Evolutionary conservation across 2,797 vertebrate species (phyloP).

Genomic region (Pelodytes ibericus): DNA sequence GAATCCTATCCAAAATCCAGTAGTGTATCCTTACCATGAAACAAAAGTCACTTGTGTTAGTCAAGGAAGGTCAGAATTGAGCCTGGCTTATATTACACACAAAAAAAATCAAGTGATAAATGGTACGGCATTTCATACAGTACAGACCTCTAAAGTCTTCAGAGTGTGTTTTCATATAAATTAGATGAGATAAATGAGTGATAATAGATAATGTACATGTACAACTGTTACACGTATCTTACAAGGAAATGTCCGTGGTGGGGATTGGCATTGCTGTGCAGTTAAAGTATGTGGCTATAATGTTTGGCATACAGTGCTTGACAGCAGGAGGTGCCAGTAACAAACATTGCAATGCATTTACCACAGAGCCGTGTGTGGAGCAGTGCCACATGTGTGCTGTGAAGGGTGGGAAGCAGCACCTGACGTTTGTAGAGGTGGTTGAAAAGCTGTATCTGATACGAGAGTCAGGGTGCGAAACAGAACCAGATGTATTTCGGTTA

Average conservation of each 20-base stretch:
- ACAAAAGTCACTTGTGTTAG: slow-evolving; percentile 27
- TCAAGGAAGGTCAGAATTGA: slow-evolving; percentile 29
- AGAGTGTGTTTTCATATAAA: background rate
- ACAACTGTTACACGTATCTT: slow-evolving; percentile 29
- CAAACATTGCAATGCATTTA: slow-evolving; percentile 46
- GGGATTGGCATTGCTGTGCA: slow-evolving; percentile 8
- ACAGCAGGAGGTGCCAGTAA: slow-evolving; percentile 53
- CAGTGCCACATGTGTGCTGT: slow-evolving; percentile 40
- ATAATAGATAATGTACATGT: slow-evolving; percentile 19
- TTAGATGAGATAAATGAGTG: slow-evolving; percentile 12
- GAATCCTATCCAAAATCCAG: slow-evolving; percentile 29
- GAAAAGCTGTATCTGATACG: slow-evolving; percentile 45
- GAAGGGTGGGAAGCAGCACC: slow-evolving; percentile 52
- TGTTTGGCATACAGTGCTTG: slow-evolving; percentile 38
- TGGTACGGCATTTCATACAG: background rate
- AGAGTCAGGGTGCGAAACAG: slow-evolving; percentile 42
- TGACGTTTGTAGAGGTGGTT: slow-evolving; percentile 45
- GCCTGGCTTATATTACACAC: slow-evolving; percentile 26
- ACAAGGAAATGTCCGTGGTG: background rate
- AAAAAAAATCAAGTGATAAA: background rate
- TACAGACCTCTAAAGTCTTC: background rate
- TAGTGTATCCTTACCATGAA: slow-evolving; percentile 28
- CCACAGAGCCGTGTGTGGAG: slow-evolving; percentile 31
- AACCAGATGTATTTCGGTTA: slow-evolving; percentile 52
- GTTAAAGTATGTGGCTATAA: slow-evolving; percentile 33